Evolutionary conservation across 2,797 vertebrate species (phyloP).

Genomic region (Hybognathus amarus): DNA sequence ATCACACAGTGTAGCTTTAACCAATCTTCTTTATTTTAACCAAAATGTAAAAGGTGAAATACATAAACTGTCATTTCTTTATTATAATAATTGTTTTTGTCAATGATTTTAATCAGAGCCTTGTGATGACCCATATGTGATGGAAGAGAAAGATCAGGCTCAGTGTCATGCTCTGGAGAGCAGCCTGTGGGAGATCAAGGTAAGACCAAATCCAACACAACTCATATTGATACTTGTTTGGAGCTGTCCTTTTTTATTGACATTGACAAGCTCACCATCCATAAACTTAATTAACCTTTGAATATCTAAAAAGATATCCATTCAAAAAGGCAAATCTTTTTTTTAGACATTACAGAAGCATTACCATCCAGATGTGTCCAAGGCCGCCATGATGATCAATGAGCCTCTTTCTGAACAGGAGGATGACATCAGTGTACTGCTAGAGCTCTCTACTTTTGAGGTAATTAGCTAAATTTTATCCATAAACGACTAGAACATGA

Average conservation of each 20-base stretch:
- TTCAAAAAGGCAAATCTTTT: background rate
- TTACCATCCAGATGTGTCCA: slow-evolving; percentile 91
- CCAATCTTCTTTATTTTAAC: background rate
- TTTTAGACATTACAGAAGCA: slow-evolving; percentile 89
- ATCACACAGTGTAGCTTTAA: no score
- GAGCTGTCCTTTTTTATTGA: background rate
- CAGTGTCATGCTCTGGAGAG: slow-evolving; percentile 88
- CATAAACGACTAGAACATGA: background rate
- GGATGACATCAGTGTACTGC: slow-evolving; percentile 80
- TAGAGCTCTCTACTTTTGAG: slow-evolving; percentile 87
- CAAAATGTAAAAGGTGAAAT: background rate
- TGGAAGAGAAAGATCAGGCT: slow-evolving; percentile 84
- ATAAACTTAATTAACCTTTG: background rate
- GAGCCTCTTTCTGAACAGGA: slow-evolving; percentile 78
- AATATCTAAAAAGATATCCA: background rate
- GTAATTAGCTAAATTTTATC: slow-evolving; percentile 65
- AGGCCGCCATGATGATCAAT: slow-evolving; percentile 83
- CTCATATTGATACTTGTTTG: background rate
- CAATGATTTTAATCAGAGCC: slow-evolving; percentile 62
- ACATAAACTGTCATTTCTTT: background rate
- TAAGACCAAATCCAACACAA: slow-evolving; percentile 57
- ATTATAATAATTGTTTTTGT: background rate
- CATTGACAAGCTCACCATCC: background rate
- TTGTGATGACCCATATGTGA: slow-evolving; percentile 85
- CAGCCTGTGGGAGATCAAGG: slow-evolving; percentile 95